These are phyloP conservation scores for Lepisosteus osseus DNA, from an alignment of 2,113 vertebrate genomes.

Conservation along the genomic window DNA sequence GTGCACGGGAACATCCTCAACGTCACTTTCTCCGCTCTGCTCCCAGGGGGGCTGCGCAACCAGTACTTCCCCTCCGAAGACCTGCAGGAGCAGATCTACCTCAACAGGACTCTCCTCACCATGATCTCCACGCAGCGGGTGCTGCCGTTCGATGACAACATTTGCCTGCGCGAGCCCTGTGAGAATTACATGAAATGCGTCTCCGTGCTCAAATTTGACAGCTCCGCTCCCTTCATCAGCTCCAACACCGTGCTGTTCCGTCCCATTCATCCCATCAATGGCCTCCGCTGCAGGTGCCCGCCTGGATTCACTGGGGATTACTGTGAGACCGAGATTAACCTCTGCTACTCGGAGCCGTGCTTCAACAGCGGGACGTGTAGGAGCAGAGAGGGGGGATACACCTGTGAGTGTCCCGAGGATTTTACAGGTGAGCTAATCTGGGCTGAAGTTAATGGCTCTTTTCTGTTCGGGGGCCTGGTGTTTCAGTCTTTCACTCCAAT, in stretches of 20 bases:
- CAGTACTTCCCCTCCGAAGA: constrained; percentile 89
- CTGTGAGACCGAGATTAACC: constrained; percentile 93
- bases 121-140: constrained; percentile 86
- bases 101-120: constrained; percentile 86
- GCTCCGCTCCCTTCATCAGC: constrained; percentile 88
- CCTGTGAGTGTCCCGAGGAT: constrained; percentile 85
- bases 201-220: constrained; percentile 90
- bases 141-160: constrained; percentile 95
- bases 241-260: constrained; percentile 90
- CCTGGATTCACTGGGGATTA: constrained; percentile 89
- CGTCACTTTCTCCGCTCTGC: constrained; percentile 88
- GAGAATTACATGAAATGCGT: constrained; percentile 99
- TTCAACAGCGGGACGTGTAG: constrained; percentile 80
- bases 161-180: constrained; percentile 91
- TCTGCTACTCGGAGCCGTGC: constrained; percentile 92
- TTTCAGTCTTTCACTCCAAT: too few species aligned
- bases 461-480: too few species aligned
- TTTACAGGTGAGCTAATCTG: constrained; percentile 78
- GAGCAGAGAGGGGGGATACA: constrained; percentile 90
- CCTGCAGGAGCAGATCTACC: constrained; percentile 94
- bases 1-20: constrained; percentile 88
- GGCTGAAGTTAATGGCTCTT: neutral
- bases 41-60: constrained; percentile 73
- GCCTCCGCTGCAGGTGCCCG: constrained; percentile 89
- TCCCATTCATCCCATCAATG: constrained; percentile 92